Base-by-base conservation (phyloP, 2,888 invertebrate species). In the Lordiphosa andalusiaca region DNA sequence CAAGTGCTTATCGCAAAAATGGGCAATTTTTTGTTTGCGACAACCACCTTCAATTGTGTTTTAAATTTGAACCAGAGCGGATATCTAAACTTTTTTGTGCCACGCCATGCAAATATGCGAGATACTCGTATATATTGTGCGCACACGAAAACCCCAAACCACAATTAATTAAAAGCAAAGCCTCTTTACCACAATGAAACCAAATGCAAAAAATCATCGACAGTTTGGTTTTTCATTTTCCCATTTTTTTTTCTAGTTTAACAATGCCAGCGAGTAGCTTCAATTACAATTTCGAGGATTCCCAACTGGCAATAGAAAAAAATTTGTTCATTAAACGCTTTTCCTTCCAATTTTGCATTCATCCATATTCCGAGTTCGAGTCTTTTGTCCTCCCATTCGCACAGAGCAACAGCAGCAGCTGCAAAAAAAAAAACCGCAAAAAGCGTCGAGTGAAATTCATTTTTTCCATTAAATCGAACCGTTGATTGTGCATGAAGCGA, bases 381-480 rank as follows among this genome's bases (percentile, higher is more conserved):
- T 50, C 58, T 66, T 62, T 62, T 67, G 67, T 74, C 58, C 71
- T 74, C 58, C 71, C 70, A 73, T 71, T 69, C 41, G 23, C 50
- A 48, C 55, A 60, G 56, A 69, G 70, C 69, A 68, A 61, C 67
- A 67, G 64, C 68, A 68, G 53, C 39, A 35, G 47, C 39, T n/a
- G n/a, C n/a, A n/a, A n/a, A 42, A 38, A 41, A 38, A 51, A 40
- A 23, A 58, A 56, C 30, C 25, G 16, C 35, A 42, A 50, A 49
- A 23, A 44, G 72, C 63, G 63, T 70, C 67, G 69, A 74, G 71
- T 68, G 61, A 69, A 73, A 71, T 72, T 69, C 78, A 72, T 78
- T 86, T 85, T 84, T 86, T 82, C 82, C 82, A 86, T 86, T 77
- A 85, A 86, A 86, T 86, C 82, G 86, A 86, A 71, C 71, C 80